Conservation (phyloP, 2,797 vertebrate species). For the Mus caroli region DNA sequence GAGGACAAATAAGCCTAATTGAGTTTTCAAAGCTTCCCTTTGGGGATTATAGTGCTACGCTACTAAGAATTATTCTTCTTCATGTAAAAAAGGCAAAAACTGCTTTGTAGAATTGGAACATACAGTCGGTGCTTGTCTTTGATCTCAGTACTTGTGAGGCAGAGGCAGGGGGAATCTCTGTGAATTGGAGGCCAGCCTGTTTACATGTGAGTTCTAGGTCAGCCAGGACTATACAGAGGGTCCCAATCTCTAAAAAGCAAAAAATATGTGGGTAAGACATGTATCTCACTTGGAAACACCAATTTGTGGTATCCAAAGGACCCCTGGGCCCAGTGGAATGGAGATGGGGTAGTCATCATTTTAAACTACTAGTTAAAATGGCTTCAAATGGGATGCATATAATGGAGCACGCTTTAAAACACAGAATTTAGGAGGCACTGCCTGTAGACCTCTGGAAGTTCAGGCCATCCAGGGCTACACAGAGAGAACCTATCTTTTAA, state of each 20-base stretch:
- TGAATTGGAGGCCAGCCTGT: background rate
- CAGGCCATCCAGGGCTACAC: background rate
- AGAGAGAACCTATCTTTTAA: background rate
- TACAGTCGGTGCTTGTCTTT: too few species aligned
- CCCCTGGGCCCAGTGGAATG: fast-evolving
- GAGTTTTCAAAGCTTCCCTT: background rate
- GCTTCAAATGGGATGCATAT: background rate
- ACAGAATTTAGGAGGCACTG: background rate
- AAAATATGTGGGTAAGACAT: background rate
- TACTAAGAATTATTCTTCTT: conserved; percentile 44
- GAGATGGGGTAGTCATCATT: fast-evolving
- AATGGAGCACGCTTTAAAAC: too few species aligned
- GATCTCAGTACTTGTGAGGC: background rate
- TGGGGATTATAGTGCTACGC: background rate
- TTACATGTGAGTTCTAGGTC: background rate
- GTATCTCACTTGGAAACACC: background rate
- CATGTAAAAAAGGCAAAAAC: conserved; percentile 18
- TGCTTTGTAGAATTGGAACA: background rate
- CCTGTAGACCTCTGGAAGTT: background rate
- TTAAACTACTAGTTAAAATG: background rate
- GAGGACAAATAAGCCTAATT: conserved; percentile 45
- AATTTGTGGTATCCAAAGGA: fast-evolving
- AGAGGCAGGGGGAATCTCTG: background rate
- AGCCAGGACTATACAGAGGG: background rate
- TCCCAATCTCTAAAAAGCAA: background rate